These are phyloP conservation scores for Apotomis turbidana DNA, from an alignment of 2,888 invertebrate genomes.

Conservation along the genomic window DNA sequence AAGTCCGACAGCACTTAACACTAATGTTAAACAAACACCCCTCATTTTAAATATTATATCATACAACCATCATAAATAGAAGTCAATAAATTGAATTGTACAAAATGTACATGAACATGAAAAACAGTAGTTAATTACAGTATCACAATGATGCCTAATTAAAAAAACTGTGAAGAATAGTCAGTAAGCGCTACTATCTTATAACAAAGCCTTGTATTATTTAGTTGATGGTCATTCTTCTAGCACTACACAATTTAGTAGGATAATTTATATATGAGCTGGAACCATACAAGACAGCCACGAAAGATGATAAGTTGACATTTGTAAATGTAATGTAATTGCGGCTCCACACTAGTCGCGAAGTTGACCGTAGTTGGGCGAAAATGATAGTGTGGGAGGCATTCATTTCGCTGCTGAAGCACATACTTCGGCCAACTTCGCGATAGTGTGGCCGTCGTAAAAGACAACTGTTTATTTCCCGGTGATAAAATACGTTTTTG, in stretches of 20 bases:
- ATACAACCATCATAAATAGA: constrained; percentile 49
- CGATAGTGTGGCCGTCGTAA: too few relatives aligned
- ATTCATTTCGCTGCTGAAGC: too few relatives aligned
- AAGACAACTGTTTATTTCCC: too few relatives aligned
- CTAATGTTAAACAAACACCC: constrained; percentile 52
- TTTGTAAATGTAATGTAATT: neutral
- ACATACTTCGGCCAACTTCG: too few relatives aligned
- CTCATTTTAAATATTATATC: constrained; percentile 57
- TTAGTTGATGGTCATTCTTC: neutral
- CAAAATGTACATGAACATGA: neutral
- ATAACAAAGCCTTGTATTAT: too few relatives aligned
- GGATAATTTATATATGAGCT: constrained; percentile 58
- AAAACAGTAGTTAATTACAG: constrained; percentile 26
- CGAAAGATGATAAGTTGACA: constrained; percentile 39
- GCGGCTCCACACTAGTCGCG: too few relatives aligned
- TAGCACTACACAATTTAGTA: constrained; percentile 44
- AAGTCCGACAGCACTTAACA: constrained; percentile 56
- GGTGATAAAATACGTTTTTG: too few relatives aligned
- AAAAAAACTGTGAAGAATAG: neutral
- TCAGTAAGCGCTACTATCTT: constrained; percentile 7
- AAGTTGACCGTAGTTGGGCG: too few relatives aligned
- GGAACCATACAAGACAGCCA: constrained; percentile 71
- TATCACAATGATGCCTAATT: constrained; percentile 25
- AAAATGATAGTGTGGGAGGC: too few relatives aligned
- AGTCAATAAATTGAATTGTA: constrained; percentile 31